Base-by-base conservation (phyloP, 2,888 invertebrate species). In the Urechis unicinctus region DNA sequence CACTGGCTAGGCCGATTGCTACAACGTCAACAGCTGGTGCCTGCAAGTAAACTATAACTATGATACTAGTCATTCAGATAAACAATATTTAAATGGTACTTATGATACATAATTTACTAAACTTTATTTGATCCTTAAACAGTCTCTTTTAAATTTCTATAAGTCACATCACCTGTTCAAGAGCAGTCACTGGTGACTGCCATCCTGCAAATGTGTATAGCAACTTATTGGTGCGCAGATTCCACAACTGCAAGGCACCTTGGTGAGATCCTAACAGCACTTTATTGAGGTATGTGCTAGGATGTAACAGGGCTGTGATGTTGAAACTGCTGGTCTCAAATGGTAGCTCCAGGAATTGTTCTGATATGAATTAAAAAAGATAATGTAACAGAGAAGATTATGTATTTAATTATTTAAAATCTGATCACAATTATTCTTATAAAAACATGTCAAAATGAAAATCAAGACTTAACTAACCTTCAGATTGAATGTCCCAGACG, bases 251-350 rank as follows among this genome's bases (percentile, higher is more conserved):
- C 62, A 96, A 70, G 44, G 82, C 77, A 0, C 95, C 61, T 41
- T 59, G 58, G 55, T 85, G 82, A 65, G 91, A 91, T 1, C 89
- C 95, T 43, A 96, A 79, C 29, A 96, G 75, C 58, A 97, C 84
- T 73, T 98, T 98, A 74, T 98, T 97, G 21, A 94, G 78, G 75
- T 97, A 98, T 0, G 96, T 92, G 26, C 85, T 86, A 0, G 97
- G 98, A 81, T 98, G 98, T 55, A 88, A 81, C n/a, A 95, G 62
- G 0, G 89, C 82, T 0, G 88, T 86, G 30, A 96, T 85, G 67
- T 85, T 81, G 72, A 96, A 96, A n/a, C 80, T 79, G 0, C 82
- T 78, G 17, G 82, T 81, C 55, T 84, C 68, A 65, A 82, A 80
- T 24, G 66, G 59, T 56, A 80, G 64, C 56, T 74, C 73, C 54